Percentiles rank a stretch among this genome's conserved stretches.
Evolutionary conservation across 2,113 vertebrate species (phyloP).

Genomic region (Platichthys flesus): DNA sequence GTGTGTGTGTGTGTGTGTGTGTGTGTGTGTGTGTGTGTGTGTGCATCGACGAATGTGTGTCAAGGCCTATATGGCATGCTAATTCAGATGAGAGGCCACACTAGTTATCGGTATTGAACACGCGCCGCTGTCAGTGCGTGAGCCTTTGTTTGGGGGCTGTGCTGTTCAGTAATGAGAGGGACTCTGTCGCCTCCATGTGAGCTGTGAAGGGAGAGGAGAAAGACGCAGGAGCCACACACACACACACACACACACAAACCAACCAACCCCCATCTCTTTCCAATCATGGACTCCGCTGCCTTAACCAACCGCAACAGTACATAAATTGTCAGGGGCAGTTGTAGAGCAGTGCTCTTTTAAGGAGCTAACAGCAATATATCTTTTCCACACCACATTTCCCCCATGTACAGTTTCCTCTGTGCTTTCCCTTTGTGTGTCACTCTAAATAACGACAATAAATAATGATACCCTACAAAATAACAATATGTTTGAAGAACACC

Average conservation of each 20-base stretch:
- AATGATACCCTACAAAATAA: background rate
- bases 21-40: conserved; percentile 10
- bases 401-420: background rate
- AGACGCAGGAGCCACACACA: conserved; percentile 44
- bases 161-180: conserved; percentile 79
- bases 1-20: conserved; percentile 11
- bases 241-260: conserved; percentile 29
- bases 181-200: conserved; percentile 80
- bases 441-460: background rate
- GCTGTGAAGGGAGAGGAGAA: conserved; percentile 76
- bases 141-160: conserved; percentile 80
- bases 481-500: background rate
- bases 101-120: conserved; percentile 82
- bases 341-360: conserved; percentile 23
- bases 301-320: conserved; percentile 54
- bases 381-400: conserved; percentile 14
- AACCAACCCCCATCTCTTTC: conserved; percentile 25
- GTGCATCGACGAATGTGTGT: conserved; percentile 54
- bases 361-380: conserved; percentile 23
- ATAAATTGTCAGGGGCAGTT: conserved; percentile 48
- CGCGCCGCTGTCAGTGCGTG: conserved; percentile 57
- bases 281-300: conserved; percentile 48
- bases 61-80: conserved; percentile 63
- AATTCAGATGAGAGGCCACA: conserved; percentile 78
- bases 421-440: background rate